Conservation (phyloP, 1,140 invertebrate species). For the Brachionus sp. region DNA sequence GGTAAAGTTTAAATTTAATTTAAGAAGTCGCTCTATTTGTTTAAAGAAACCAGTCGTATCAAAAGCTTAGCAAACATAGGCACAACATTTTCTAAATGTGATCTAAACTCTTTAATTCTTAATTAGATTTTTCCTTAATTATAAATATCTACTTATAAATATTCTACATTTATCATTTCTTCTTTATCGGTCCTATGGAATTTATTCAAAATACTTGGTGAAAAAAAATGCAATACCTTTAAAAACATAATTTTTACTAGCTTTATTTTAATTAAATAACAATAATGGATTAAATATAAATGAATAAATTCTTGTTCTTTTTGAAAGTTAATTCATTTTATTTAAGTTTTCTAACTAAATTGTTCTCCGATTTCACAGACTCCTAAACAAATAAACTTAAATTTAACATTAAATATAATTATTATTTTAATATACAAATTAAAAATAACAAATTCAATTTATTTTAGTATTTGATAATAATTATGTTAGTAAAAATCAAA, state of each 20-base stretch:
- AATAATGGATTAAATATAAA: not conserved
- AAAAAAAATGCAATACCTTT: not conserved
- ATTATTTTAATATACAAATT: no score
- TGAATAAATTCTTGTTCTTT: not conserved
- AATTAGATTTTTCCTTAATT: no score
- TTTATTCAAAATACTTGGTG: not conserved
- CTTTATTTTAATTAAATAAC: not conserved
- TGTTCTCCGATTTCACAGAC: not conserved
- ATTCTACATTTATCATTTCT: not conserved
- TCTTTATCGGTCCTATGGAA: not conserved
- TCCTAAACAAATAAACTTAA: not conserved
- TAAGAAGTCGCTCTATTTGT: not conserved
- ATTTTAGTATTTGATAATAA: no score
- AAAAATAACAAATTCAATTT: no score
- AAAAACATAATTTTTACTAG: not conserved
- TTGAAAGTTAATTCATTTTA: not conserved
- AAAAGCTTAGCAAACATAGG: no score
- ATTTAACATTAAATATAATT: not conserved
- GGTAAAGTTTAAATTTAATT: not conserved
- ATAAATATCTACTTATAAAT: no score
- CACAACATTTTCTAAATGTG: no score
- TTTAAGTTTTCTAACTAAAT: not conserved
- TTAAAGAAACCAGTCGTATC: not conserved
- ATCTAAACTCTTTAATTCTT: not conserved
- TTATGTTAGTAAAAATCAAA: no score